phyloP scores from a whole-genome alignment of 1,140 invertebrate genomes.

The Trichonephila clavata region DNA sequence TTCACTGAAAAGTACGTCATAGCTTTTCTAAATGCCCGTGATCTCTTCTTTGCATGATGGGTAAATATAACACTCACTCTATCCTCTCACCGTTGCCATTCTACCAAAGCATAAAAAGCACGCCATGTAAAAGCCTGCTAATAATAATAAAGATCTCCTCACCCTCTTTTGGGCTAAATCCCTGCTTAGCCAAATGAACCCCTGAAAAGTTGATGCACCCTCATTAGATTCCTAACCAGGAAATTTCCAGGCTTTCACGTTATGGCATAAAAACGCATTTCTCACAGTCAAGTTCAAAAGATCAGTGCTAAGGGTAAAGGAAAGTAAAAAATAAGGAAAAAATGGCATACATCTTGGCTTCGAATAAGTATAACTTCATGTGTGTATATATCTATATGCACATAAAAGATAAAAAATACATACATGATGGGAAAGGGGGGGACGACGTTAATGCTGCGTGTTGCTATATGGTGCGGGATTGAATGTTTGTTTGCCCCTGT shows the following conservation, averaged over 20 bases:
- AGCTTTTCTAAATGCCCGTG: slow-evolving; percentile 8
- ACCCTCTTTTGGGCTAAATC: slow-evolving; percentile 37
- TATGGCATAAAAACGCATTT: slow-evolving; percentile 60
- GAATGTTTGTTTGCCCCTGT: slow-evolving; percentile 74
- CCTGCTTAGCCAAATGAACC: slow-evolving; percentile 73
- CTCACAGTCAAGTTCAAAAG: slow-evolving; percentile 61
- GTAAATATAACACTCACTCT: slow-evolving; percentile 19
- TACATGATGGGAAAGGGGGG: slow-evolving; percentile 34
- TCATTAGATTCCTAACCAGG: slow-evolving; percentile 69
- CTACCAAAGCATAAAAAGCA: slow-evolving; percentile 27
- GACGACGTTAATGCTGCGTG: slow-evolving; percentile 66
- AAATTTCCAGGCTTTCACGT: slow-evolving; percentile 65
- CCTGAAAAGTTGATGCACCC: slow-evolving; percentile 52
- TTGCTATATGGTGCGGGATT: slow-evolving; percentile 61
- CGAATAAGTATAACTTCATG: background rate
- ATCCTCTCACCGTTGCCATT: slow-evolving; percentile 1
- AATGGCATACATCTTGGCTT: slow-evolving; percentile 11
- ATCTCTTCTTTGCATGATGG: slow-evolving; percentile 42
- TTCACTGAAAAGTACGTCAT: background rate
- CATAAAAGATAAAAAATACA: slow-evolving; percentile 66
- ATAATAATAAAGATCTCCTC: slow-evolving; percentile 72
- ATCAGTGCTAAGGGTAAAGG: background rate
- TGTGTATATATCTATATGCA: slow-evolving; percentile 48
- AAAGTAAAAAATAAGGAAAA: background rate
- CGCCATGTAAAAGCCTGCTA: slow-evolving; percentile 40